These are phyloP conservation scores for Agrotis clavis DNA, from an alignment of 2,888 invertebrate species.

Conservation along the genomic window DNA sequence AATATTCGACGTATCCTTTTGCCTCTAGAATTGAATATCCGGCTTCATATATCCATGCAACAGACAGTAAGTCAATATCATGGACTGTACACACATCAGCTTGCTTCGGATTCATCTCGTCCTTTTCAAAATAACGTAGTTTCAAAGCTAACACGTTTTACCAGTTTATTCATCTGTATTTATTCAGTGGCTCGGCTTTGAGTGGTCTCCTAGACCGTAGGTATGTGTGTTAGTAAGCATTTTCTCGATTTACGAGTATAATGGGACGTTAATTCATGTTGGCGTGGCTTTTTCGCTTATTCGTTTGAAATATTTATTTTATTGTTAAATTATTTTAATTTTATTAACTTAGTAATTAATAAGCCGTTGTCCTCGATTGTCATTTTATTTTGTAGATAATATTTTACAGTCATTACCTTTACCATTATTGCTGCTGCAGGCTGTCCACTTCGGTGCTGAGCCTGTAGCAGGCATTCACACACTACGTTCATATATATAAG, in stretches of 20 bases:
- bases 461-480: too few relatives aligned
- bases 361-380: too few relatives aligned
- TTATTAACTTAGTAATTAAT: too few relatives aligned
- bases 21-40: conserved; percentile 31
- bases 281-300: neutral
- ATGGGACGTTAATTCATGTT: conserved; percentile 10
- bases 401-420: too few relatives aligned
- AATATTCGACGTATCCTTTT: neutral
- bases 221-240: conserved; percentile 15
- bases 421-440: too few relatives aligned
- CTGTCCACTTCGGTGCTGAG: too few relatives aligned
- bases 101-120: conserved; percentile 34
- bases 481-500: too few relatives aligned
- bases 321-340: neutral
- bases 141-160: conserved; percentile 57
- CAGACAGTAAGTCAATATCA: conserved; percentile 47
- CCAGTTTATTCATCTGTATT: conserved; percentile 49
- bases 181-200: conserved; percentile 50
- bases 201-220: conserved; percentile 2
- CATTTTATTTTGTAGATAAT: too few relatives aligned
- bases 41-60: conserved; percentile 24
- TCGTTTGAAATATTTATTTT: neutral
- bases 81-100: conserved; percentile 50
- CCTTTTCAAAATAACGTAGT: conserved; percentile 55
- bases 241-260: conserved; percentile 18